phyloP scores from a whole-genome alignment of 2,888 invertebrate genomes.

The Drosophila rellima region DNA sequence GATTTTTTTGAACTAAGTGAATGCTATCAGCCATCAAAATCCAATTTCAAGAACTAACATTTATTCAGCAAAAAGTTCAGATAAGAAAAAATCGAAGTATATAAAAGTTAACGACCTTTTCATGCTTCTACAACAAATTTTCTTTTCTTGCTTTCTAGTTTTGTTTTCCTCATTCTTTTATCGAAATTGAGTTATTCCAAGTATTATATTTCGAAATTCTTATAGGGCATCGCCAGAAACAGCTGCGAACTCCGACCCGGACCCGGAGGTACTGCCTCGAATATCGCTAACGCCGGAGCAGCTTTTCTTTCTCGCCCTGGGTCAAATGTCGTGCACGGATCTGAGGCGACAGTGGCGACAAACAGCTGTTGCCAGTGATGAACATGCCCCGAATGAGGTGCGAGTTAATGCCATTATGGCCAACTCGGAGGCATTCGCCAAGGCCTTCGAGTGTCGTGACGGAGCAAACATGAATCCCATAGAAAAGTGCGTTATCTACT shows the following conservation, averaged over 20 bases:
- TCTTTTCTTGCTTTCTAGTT: too few species aligned
- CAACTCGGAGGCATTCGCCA: slow-evolving; percentile 76
- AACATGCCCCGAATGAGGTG: slow-evolving; percentile 72
- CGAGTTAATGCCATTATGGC: slow-evolving; percentile 76
- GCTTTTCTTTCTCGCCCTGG: slow-evolving; percentile 81
- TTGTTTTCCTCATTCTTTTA: background rate
- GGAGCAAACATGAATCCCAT: slow-evolving; percentile 79
- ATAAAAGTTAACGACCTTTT: too few species aligned
- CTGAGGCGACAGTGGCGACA: slow-evolving; percentile 42
- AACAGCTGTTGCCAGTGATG: slow-evolving; percentile 41
- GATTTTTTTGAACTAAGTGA: too few species aligned
- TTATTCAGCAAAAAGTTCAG: too few species aligned
- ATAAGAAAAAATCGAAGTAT: too few species aligned
- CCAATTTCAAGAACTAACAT: too few species aligned
- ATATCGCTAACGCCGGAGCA: slow-evolving; percentile 73
- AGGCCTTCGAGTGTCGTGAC: slow-evolving; percentile 70
- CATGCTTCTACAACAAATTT: too few species aligned
- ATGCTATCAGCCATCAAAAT: too few species aligned
- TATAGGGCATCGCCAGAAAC: background rate
- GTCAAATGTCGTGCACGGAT: slow-evolving; percentile 78
- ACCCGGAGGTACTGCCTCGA: slow-evolving; percentile 69
- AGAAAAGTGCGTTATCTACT: slow-evolving; percentile 76
- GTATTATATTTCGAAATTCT: too few species aligned
- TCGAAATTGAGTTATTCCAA: too few species aligned
- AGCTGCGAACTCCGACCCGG: background rate